Evolutionary conservation across 2,797 vertebrate genomes (phyloP), one percentile per base, ranked within the genome.

Genomic region (Megalops cyprinoides): DNA sequence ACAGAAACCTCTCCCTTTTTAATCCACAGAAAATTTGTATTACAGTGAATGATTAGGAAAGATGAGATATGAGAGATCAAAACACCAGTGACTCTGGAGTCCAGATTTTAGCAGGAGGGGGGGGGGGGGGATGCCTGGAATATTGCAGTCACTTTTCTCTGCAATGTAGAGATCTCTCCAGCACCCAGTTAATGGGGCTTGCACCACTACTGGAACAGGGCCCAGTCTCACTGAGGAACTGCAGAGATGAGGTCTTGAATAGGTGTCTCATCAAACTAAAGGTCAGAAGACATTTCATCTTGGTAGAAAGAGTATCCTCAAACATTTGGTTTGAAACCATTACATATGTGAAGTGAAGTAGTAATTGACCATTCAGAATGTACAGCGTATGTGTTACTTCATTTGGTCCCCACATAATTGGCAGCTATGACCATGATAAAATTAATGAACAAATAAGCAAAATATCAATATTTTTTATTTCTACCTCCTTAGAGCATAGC

Each of bases 1-100:
- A 77, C 74, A 85, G 76, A 88, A 85, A 82, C 49, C 55, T 44
- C 58, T 53, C 39, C 25, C 14, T 25, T 76, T 81, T 37, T 65
- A 62, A 60, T 49, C 56, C 74, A 46, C 20, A 51, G 58, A 55
- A 53, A 74, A 48, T 60, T 37, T 20, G 34, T 75, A 20, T 37
- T 39, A 49, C 58, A 25, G 58, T 42, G 42, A 77, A 46, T 81
- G 20, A 71, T 81, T 69, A 53, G 75, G 46, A 20, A 77, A 77
- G 44, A 48, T 56, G 42, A 71, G 79, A 58, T 18, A 44, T 18
- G 49, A 7, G 5, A 76, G 31, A 69, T 81, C 56, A 58, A 69
- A n/a, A 37, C 44, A n/a, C 25, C 39, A 28, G 7, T 44, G 67
- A 39, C 37, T 23, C 18, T 6, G 20, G 37, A 71, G 20, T 15